phyloP scores from a whole-genome alignment of 2,888 invertebrate species.

The Troglohyphantes excavatus region DNA sequence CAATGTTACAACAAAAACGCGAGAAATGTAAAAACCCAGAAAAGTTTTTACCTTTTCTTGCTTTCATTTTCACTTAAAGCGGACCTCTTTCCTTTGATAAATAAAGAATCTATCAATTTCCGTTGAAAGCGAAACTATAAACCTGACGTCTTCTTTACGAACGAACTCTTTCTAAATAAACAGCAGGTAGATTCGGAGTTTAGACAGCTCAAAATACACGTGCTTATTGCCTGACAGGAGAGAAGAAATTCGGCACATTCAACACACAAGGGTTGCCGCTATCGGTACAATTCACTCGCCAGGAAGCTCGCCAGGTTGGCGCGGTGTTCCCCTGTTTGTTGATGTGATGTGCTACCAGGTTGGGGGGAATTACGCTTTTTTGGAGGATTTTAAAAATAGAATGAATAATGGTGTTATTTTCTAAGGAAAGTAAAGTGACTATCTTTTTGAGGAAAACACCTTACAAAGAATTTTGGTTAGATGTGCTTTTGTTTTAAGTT shows the following conservation, averaged over 20 bases:
- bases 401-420: slow-evolving; percentile 48
- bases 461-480: background rate
- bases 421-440: background rate
- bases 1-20: no score
- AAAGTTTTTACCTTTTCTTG: slow-evolving; percentile 49
- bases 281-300: slow-evolving; percentile 31
- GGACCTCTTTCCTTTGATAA: background rate
- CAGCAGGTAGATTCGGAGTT: background rate
- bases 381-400: slow-evolving; percentile 41
- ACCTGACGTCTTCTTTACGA: background rate
- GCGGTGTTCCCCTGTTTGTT: slow-evolving; percentile 39
- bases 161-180: background rate
- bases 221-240: slow-evolving; percentile 67
- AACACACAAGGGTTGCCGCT: slow-evolving; percentile 49
- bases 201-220: slow-evolving; percentile 49
- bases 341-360: slow-evolving; percentile 24
- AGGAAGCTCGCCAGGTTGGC: slow-evolving; percentile 48
- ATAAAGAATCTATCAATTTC: background rate
- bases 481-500: slow-evolving; percentile 9
- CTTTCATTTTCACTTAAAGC: slow-evolving; percentile 44
- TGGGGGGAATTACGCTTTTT: slow-evolving; percentile 32
- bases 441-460: slow-evolving; percentile 35
- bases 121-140: slow-evolving; percentile 6
- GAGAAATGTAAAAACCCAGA: background rate
- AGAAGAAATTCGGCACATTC: slow-evolving; percentile 38